Conservation (phyloP, 2,113 vertebrate species). For the Cettia cetti region DNA sequence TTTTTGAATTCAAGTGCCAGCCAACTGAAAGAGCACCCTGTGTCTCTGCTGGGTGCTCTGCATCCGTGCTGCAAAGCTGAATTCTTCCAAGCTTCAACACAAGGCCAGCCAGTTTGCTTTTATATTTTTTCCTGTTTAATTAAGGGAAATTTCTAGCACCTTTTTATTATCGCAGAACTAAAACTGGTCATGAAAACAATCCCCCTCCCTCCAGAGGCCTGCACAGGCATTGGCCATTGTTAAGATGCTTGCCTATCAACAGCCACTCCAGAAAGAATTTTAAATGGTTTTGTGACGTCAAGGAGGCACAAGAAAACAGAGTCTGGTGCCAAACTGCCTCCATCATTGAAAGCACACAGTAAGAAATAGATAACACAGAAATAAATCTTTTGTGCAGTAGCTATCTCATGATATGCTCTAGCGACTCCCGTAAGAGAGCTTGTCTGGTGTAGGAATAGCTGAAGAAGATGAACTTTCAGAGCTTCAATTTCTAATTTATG, state of each 20-base stretch:
- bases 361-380: slow-evolving; percentile 65
- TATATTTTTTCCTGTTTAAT: background rate
- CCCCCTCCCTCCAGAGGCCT: background rate
- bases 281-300: slow-evolving; percentile 81
- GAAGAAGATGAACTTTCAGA: slow-evolving; percentile 36
- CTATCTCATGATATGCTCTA: background rate
- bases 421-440: background rate
- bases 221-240: slow-evolving; percentile 49
- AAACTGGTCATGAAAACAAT: background rate
- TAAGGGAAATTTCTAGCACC: background rate
- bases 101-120: background rate
- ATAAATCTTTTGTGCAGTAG: slow-evolving; percentile 9
- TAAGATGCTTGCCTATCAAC: slow-evolving; percentile 77
- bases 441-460: background rate
- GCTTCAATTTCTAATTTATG: background rate
- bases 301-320: slow-evolving; percentile 65
- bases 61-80: background rate
- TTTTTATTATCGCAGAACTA: background rate
- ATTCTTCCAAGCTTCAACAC: background rate
- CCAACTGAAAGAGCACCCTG: slow-evolving; percentile 47
- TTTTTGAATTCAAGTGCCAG: slow-evolving; percentile 73
- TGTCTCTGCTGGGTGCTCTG: background rate
- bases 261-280: slow-evolving; percentile 81
- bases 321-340: slow-evolving; percentile 56
- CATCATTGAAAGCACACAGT: slow-evolving; percentile 48